Evolutionary conservation across 1,140 invertebrate species (phyloP).

Genomic region (Aplysia californica): DNA sequence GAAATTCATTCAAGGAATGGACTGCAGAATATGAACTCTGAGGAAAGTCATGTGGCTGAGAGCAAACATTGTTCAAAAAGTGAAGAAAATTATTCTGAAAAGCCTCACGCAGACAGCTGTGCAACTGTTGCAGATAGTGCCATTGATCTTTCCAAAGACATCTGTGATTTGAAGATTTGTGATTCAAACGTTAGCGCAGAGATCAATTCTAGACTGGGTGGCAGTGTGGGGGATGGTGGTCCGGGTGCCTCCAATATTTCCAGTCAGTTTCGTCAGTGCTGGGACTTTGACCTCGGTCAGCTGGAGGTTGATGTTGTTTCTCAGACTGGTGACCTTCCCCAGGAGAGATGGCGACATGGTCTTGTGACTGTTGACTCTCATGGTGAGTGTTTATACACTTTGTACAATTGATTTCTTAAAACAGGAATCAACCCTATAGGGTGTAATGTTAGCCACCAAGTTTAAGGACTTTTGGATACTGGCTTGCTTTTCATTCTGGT

Average conservation of each 20-base stretch:
- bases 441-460: not conserved
- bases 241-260: too few species aligned
- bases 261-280: too few species aligned
- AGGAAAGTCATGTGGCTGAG: too few species aligned
- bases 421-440: not conserved
- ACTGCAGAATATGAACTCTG: not conserved
- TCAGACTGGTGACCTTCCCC: conserved; percentile 45
- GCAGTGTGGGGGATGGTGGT: not conserved
- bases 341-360: conserved; percentile 64
- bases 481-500: not conserved
- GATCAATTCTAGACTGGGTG: too few species aligned
- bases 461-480: not conserved
- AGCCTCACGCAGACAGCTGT: too few species aligned
- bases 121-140: too few species aligned
- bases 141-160: too few species aligned
- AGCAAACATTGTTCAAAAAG: not conserved
- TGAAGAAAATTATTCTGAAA: not conserved
- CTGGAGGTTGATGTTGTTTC: conserved; percentile 31
- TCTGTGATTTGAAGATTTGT: conserved; percentile 1
- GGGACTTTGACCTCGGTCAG: conserved; percentile 7
- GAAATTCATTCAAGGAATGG: not conserved
- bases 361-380: conserved; percentile 41
- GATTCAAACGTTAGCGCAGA: too few species aligned
- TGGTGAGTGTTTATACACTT: conserved; percentile 36
- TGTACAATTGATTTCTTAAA: not conserved